These are phyloP conservation scores for Scaptomyza montana DNA, from an alignment of 1,140 invertebrate species.

Conservation along the genomic window DNA sequence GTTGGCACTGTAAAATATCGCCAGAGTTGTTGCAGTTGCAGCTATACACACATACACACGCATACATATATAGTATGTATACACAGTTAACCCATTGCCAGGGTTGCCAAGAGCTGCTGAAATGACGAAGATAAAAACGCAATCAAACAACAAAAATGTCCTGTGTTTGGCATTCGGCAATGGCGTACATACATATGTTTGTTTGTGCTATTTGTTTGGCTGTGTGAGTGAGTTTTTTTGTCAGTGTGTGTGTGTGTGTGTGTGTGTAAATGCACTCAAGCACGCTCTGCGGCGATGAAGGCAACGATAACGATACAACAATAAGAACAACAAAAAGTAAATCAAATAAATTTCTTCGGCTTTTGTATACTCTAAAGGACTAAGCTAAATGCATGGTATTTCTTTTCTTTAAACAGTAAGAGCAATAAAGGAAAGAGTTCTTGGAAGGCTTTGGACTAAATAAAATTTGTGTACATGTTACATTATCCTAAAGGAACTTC, in stretches of 20 bases:
- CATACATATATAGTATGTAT: no score
- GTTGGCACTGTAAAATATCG: constrained; percentile 75
- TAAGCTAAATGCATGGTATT: neutral
- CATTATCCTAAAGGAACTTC: no score
- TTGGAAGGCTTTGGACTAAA: neutral
- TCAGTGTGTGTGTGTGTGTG: constrained; percentile 1
- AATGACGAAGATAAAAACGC: constrained; percentile 81
- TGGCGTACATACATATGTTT: constrained; percentile 18
- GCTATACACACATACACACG: neutral
- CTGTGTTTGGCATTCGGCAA: constrained; percentile 42
- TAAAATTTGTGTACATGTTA: neutral
- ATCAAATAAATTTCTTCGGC: neutral
- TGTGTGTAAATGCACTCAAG: constrained; percentile 74
- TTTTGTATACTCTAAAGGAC: constrained; percentile 1
- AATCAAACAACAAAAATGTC: constrained; percentile 77
- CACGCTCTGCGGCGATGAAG: constrained; percentile 56
- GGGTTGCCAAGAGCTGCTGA: constrained; percentile 54
- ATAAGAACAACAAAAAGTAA: neutral
- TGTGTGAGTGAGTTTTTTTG: constrained; percentile 12
- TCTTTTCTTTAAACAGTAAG: no score
- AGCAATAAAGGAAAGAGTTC: neutral
- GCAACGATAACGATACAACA: constrained; percentile 38
- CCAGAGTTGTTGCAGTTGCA: constrained; percentile 23
- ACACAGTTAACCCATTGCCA: constrained; percentile 9
- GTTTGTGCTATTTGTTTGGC: constrained; percentile 46